These are phyloP conservation scores for Andrena camellia DNA, from an alignment of 2,888 invertebrate genomes.

Conservation along the genomic window DNA sequence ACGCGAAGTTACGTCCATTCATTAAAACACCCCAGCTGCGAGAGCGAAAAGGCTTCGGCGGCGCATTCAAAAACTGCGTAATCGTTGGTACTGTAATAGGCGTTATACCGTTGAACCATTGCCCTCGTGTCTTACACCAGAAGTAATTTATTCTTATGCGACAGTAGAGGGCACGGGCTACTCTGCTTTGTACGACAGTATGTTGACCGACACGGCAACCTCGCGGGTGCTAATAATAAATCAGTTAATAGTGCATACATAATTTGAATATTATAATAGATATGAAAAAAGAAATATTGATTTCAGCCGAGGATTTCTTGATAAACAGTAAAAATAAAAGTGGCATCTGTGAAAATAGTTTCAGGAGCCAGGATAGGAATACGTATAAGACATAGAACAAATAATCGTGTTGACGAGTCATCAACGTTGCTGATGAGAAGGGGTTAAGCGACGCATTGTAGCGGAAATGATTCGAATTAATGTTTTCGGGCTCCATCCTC, in stretches of 20 bases:
- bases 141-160: background rate
- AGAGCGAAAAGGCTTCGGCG: constrained; percentile 66
- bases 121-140: background rate
- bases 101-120: constrained; percentile 18
- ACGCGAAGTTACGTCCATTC: constrained; percentile 77
- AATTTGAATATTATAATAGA: too few species aligned
- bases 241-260: too few species aligned
- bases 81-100: constrained; percentile 37
- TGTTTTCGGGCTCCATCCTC: constrained; percentile 46
- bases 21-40: constrained; percentile 77
- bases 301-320: too few species aligned
- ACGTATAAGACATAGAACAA: background rate
- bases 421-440: constrained; percentile 49
- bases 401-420: constrained; percentile 57
- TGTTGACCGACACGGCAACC: too few species aligned
- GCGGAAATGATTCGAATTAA: constrained; percentile 79
- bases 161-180: background rate
- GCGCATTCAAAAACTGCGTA: constrained; percentile 57
- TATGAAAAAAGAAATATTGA: too few species aligned
- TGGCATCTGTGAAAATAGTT: background rate
- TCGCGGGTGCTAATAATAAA: too few species aligned
- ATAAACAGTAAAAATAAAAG: background rate
- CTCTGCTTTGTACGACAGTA: background rate
- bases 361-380: background rate
- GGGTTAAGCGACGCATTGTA: constrained; percentile 68